Evolutionary conservation across 92 coral and sea anemone species (phyloP).

Genomic region (Scolanthus callimorphus): DNA sequence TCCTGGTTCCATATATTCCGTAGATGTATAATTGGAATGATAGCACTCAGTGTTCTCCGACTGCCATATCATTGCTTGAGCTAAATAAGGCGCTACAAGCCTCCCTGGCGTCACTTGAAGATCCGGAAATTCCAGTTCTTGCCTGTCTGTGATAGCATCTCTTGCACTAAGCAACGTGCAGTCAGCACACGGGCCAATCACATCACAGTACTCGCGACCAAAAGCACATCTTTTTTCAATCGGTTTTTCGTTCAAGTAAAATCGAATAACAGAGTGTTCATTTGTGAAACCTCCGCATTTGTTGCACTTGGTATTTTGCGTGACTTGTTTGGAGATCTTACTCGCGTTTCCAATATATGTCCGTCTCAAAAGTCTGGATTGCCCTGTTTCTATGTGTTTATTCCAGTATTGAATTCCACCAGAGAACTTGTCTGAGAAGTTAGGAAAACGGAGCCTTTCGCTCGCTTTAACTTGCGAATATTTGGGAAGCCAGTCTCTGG

Average conservation of each 20-base stretch:
- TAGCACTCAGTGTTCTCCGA: not conserved
- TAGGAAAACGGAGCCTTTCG: conserved; percentile 44
- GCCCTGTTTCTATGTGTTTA: conserved; percentile 40
- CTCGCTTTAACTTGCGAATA: conserved; percentile 51
- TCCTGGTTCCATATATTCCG: not conserved
- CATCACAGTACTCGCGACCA: conserved; percentile 73
- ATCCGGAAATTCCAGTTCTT: conserved; percentile 68
- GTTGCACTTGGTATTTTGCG: conserved; percentile 37
- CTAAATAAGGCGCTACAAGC: conserved; percentile 71
- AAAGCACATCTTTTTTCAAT: conserved; percentile 35
- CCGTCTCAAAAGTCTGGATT: conserved; percentile 3
- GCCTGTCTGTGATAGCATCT: conserved; percentile 58
- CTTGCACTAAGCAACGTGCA: conserved; percentile 55
- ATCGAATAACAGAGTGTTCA: conserved; percentile 30
- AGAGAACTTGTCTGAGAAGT: conserved; percentile 29
- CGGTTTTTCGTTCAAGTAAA: conserved; percentile 9
- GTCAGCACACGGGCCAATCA: conserved; percentile 81
- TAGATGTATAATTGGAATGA: not conserved
- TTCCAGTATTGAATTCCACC: conserved; percentile 84
- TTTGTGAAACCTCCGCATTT: conserved; percentile 66
- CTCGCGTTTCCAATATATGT: conserved; percentile 6
- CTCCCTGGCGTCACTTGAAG: conserved; percentile 74
- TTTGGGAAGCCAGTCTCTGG: conserved; percentile 52
- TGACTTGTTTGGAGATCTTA: conserved; percentile 8
- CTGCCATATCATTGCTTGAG: conserved; percentile 40